A percentile compares a stretch with the other conserved stretches of the same genome.
phyloP scores from a whole-genome alignment of 2,113 vertebrate species.

The Nannobrachium achirus region DNA sequence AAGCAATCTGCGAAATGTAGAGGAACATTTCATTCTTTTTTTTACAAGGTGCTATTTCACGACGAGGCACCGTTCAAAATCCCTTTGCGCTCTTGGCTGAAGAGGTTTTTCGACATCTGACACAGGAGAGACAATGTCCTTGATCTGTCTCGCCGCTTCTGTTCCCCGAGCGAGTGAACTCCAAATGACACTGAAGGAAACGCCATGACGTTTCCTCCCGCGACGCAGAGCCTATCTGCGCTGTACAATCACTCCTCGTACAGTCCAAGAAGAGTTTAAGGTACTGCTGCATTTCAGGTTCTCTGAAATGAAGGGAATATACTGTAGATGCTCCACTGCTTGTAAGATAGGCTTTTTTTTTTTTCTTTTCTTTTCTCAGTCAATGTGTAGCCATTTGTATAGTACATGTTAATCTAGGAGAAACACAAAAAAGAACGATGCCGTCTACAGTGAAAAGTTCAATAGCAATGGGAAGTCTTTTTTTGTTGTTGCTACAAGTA shows the following conservation, averaged over 20 bases:
- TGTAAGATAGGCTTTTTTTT: background rate
- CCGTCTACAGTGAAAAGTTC: background rate
- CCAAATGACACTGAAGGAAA: constrained; percentile 1
- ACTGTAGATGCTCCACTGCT: background rate
- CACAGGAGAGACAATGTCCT: constrained; percentile 15
- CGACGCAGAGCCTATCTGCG: background rate
- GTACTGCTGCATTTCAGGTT: background rate
- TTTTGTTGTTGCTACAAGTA: constrained; percentile 14
- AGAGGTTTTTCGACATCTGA: constrained; percentile 13
- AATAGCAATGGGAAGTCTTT: constrained; percentile 14
- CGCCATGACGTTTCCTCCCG: background rate
- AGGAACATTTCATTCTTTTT: no score
- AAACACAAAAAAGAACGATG: background rate
- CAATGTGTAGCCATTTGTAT: background rate
- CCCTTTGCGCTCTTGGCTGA: constrained; percentile 18
- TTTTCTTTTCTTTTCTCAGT: no score
- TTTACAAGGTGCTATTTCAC: constrained; percentile 20
- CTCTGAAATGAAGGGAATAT: background rate
- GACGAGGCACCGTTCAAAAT: constrained; percentile 12
- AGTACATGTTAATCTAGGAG: constrained; percentile 9
- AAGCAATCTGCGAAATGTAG: constrained; percentile 47
- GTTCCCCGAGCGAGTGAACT: constrained; percentile 5
- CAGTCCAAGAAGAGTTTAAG: background rate
- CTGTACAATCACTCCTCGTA: constrained; percentile 5
- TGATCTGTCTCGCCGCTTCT: constrained; percentile 5